Percentiles rank a stretch among this genome's conserved stretches.
Evolutionary conservation across 2,888 invertebrate species (phyloP).

Genomic region (Trachelus iudaicus): DNA sequence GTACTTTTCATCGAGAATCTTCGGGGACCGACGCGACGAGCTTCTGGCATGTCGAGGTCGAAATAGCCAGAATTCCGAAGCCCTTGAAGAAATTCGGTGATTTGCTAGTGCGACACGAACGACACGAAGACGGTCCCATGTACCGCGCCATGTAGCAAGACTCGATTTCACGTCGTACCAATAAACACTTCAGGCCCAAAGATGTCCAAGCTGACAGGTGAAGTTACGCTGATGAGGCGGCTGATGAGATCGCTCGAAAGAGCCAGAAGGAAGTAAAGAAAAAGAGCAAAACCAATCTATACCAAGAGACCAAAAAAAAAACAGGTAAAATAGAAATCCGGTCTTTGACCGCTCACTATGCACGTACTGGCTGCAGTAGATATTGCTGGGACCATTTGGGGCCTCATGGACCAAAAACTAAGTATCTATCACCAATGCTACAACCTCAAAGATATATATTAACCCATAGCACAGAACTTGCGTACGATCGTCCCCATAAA

Average conservation of each 20-base stretch:
- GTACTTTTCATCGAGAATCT: not conserved
- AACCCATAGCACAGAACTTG: not conserved
- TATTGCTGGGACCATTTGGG: not conserved
- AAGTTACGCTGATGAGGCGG: slow-evolving; percentile 54
- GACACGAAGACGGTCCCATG: slow-evolving; percentile 43
- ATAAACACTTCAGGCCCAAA: slow-evolving; percentile 46
- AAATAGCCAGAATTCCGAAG: not conserved
- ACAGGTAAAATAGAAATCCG: not conserved
- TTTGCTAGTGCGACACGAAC: slow-evolving; percentile 43
- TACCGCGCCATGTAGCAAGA: slow-evolving; percentile 4
- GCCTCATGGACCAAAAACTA: not conserved
- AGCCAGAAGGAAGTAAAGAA: slow-evolving; percentile 13
- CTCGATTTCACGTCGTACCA: slow-evolving; percentile 21
- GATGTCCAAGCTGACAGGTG: slow-evolving; percentile 43
- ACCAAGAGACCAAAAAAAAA: not conserved
- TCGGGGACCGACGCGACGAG: not conserved
- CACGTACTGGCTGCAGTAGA: not conserved
- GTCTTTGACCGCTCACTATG: not conserved
- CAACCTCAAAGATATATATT: not conserved
- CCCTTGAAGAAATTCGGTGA: slow-evolving; percentile 38
- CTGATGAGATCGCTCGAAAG: slow-evolving; percentile 28
- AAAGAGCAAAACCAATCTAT: not conserved
- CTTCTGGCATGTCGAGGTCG: not conserved
- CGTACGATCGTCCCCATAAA: not conserved
- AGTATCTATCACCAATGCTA: not conserved